Evolutionary conservation across 2,888 invertebrate species (phyloP).

Genomic region (Mellilla xanthometata): DNA sequence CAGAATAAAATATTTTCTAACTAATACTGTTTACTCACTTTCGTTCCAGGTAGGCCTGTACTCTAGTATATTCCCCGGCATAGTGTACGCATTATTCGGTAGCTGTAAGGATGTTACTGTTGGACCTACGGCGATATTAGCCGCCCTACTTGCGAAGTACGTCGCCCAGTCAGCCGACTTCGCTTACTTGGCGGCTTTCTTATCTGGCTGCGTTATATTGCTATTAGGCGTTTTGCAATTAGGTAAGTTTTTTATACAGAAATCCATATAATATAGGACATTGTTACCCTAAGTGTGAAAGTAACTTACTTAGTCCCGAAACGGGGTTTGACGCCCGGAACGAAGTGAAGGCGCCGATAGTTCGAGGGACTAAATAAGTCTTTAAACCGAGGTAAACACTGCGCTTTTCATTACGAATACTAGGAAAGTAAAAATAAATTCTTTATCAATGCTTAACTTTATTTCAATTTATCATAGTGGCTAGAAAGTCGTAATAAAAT

Average conservation of each 20-base stretch:
- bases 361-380: no score
- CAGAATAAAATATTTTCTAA: not conserved
- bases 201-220: conserved; percentile 89
- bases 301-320: no score
- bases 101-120: conserved; percentile 90
- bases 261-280: no score
- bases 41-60: conserved; percentile 90
- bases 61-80: conserved; percentile 95
- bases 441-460: no score
- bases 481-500: no score
- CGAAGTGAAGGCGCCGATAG: no score
- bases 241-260: conserved; percentile 53
- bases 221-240: conserved; percentile 89
- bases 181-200: conserved; percentile 87
- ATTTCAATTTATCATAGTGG: no score
- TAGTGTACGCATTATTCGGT: conserved; percentile 93
- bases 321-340: no score
- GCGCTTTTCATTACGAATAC: no score
- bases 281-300: no score
- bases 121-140: conserved; percentile 95
- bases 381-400: no score
- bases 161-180: conserved; percentile 86
- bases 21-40: not conserved
- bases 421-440: no score
- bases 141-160: conserved; percentile 89